These are phyloP conservation scores for Dendropsophus ebraccatus DNA, from an alignment of 2,113 vertebrate genomes.

Conservation along the genomic window DNA sequence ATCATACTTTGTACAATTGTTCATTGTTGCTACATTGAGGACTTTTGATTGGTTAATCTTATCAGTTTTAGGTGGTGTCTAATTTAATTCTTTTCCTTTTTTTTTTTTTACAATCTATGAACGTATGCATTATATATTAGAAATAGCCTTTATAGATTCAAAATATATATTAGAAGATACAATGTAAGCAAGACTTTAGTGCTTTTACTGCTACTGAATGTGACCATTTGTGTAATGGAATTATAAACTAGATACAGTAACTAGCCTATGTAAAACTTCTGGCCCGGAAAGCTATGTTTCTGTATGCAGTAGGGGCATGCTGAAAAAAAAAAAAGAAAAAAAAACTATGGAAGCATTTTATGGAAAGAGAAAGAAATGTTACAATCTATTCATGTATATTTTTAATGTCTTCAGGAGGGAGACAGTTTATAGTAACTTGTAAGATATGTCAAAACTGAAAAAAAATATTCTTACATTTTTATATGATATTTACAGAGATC, in stretches of 20 bases:
- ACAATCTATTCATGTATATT: slow-evolving; percentile 49
- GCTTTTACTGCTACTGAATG: slow-evolving; percentile 41
- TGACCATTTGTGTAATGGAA: slow-evolving; percentile 35
- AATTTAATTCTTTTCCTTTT: too few relatives aligned
- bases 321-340: neutral
- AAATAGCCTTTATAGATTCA: slow-evolving; percentile 24
- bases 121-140: slow-evolving; percentile 54
- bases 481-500: slow-evolving; percentile 54
- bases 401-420: slow-evolving; percentile 48
- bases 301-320: slow-evolving; percentile 48
- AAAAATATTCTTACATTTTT: slow-evolving; percentile 57
- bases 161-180: slow-evolving; percentile 22
- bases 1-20: neutral
- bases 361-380: slow-evolving; percentile 32
- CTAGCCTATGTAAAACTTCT: slow-evolving; percentile 30
- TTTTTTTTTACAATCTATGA: neutral
- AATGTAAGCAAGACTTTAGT: slow-evolving; percentile 27
- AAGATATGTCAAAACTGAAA: slow-evolving; percentile 54
- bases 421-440: slow-evolving; percentile 54
- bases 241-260: slow-evolving; percentile 31
- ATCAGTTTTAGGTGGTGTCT: neutral
- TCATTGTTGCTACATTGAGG: neutral
- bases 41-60: neutral
- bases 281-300: slow-evolving; percentile 30
- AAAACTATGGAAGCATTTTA: slow-evolving; percentile 22